Conservation (phyloP, 2,888 invertebrate species). For the Ormyrus nitidulus region DNA sequence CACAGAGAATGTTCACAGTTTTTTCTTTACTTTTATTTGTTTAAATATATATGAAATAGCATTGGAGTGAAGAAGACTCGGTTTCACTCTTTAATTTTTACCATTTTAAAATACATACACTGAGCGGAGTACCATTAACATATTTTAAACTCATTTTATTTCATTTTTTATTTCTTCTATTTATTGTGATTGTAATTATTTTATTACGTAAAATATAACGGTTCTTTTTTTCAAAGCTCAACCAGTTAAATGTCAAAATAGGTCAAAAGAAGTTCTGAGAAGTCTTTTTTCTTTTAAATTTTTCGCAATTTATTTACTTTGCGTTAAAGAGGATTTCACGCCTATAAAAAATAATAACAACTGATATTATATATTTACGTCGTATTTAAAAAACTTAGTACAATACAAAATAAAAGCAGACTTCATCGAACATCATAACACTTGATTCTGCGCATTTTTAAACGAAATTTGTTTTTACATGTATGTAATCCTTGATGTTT, state of each 20-base stretch:
- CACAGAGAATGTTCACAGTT: conserved; percentile 72
- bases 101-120: background rate
- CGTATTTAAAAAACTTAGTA: no score
- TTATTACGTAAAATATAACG: conserved; percentile 31
- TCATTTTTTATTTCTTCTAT: conserved; percentile 11
- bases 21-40: conserved; percentile 25
- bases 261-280: conserved; percentile 12
- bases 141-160: conserved; percentile 34
- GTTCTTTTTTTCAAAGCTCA: conserved; percentile 18
- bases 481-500: conserved; percentile 38
- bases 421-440: background rate
- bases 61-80: conserved; percentile 56
- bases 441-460: conserved; percentile 20
- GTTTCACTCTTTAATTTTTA: conserved; percentile 11
- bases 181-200: conserved; percentile 21
- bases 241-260: conserved; percentile 18
- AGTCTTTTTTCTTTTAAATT: conserved; percentile 1
- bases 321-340: no score
- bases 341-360: conserved; percentile 15
- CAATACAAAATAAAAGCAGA: conserved; percentile 14
- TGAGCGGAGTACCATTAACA: conserved; percentile 43
- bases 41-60: conserved; percentile 61
- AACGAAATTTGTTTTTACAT: conserved; percentile 5
- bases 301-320: background rate
- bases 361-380: background rate